Conservation (phyloP, 2,888 invertebrate species). For the Labia minor region DNA sequence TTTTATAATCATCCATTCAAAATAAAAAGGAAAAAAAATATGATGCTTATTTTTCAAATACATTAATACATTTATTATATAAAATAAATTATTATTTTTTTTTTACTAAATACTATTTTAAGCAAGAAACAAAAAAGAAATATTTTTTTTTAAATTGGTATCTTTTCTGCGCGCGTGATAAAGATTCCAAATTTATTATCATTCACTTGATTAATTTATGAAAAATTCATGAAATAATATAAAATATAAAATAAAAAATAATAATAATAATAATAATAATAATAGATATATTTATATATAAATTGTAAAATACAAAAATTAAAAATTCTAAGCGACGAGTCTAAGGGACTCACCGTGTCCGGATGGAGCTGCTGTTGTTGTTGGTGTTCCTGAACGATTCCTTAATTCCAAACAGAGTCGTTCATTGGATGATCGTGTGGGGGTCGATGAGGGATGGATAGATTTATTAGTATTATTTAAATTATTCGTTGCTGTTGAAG, state of each 20-base stretch:
- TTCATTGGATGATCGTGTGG: not conserved
- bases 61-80: not conserved
- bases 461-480: not conserved
- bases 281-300: no score
- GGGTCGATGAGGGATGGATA: not conserved
- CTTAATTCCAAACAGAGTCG: conserved; percentile 3
- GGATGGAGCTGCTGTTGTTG: not conserved
- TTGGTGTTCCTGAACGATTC: not conserved
- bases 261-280: not conserved
- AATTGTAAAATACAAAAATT: no score
- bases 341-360: conserved; percentile 1
- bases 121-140: not conserved
- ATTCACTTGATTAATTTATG: no score
- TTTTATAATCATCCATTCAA: no score
- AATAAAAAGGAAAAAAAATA: no score
- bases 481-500: not conserved
- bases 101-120: not conserved
- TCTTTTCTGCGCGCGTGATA: no score
- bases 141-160: no score
- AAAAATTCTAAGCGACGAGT: conserved; percentile 2
- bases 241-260: no score
- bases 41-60: no score
- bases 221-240: no score
- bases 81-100: not conserved
- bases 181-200: no score